Percentiles rank a stretch among this genome's conserved stretches.
phyloP scores from a whole-genome alignment of 2,888 invertebrate species.

The Bhutanitis thaidina region DNA sequence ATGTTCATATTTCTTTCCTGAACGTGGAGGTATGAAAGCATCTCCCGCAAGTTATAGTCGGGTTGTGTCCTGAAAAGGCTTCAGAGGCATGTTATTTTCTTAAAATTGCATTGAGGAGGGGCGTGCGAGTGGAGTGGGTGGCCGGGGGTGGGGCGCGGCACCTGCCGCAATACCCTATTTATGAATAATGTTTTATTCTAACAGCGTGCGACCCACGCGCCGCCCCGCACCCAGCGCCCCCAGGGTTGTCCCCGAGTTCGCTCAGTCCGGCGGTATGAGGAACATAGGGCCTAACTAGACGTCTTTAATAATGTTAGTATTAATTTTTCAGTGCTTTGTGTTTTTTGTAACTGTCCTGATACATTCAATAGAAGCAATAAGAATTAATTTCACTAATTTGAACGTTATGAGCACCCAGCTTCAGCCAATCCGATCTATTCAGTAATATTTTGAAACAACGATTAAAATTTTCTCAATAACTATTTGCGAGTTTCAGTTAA shows the following conservation, averaged over 20 bases:
- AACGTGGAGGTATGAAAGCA: neutral
- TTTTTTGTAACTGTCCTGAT: no score
- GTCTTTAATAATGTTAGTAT: no score
- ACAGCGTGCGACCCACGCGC: constrained; percentile 61
- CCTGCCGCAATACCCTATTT: constrained; percentile 76
- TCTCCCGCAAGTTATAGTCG: neutral
- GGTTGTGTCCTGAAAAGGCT: constrained; percentile 15
- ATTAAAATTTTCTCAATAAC: no score
- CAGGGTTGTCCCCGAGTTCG: neutral
- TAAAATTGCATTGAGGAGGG: constrained; percentile 33
- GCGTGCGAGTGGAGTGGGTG: constrained; percentile 23
- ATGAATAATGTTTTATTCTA: constrained; percentile 80
- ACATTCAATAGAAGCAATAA: no score
- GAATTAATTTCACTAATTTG: no score
- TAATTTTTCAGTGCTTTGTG: no score
- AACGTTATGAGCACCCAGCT: no score
- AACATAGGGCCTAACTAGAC: neutral
- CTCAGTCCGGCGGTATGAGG: constrained; percentile 11
- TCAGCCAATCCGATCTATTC: no score
- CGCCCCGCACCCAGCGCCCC: constrained; percentile 18
- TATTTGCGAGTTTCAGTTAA: no score
- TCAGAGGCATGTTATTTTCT: constrained; percentile 22
- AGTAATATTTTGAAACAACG: no score
- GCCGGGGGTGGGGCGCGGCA: constrained; percentile 33
- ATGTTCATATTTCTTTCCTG: neutral